Base-by-base conservation (phyloP, 2,888 invertebrate species). In the Drosophila austrosaltans region DNA sequence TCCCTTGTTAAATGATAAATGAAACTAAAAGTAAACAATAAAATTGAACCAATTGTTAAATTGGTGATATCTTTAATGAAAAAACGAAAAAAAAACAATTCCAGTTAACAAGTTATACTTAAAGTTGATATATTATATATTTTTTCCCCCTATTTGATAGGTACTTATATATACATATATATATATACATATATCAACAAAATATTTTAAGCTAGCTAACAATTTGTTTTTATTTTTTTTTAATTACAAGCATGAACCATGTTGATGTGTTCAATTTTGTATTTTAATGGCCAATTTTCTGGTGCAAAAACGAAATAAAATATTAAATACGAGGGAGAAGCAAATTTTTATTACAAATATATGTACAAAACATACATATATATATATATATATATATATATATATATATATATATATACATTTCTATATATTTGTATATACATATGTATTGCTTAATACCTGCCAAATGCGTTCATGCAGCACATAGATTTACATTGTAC, bases 241-340 rank as follows among this genome's bases (percentile, higher is more conserved):
- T 48, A 48, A 48, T 48, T 48, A 48, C 48, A 48, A 48, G 48
- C 48, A 57, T 57, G 57, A 36, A 39, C 20, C 36, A 69, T 69
- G 32, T 59, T 48, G 20, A 57, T 69, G 76, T 63, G 40, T 44
- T 62, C 54, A 62, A 42, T 76, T 80, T 74, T 66, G 60, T 44
- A 65, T 79, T 78, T 71, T 71, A 85, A 85, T 79, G 69, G 63
- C 64, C 66, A 72, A 69, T 82, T 84, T 79, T 68, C 67, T 75
- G 60, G 58, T 63, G 65, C 56, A 39, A 65, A 65, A 72, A 60
- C 42, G 40, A 64, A 59, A 66, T 63, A 60, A 58, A 72, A 72
- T 64, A 82, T 77, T 65, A 60, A 69, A 75, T 56, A 48, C 60
- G 48, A 25, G 63, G 63, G 78, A 59, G 16, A 72, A 56, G 32